These are phyloP conservation scores for Salvelinus fontinalis DNA, from an alignment of 2,113 vertebrate species.

Conservation along the genomic window DNA sequence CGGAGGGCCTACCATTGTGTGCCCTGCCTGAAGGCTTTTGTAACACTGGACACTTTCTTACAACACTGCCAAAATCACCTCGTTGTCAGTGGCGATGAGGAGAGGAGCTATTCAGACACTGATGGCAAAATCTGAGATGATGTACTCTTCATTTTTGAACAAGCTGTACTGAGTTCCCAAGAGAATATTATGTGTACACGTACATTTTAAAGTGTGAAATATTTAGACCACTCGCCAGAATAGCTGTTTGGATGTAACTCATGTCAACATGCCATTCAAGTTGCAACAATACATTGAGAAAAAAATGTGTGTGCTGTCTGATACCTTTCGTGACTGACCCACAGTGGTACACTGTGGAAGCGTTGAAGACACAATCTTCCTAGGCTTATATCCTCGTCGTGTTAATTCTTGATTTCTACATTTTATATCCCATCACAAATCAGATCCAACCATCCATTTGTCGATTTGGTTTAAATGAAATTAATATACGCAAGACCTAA, in stretches of 20 bases:
- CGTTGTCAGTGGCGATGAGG: conserved; percentile 49
- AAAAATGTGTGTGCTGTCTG: neutral
- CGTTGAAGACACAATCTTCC: no score
- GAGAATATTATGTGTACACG: neutral
- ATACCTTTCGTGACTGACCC: no score
- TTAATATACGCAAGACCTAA: no score
- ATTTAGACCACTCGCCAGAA: neutral
- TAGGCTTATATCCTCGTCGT: no score
- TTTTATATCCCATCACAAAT: no score
- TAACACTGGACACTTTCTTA: conserved; percentile 63
- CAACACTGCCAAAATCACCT: conserved; percentile 75
- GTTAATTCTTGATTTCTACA: no score
- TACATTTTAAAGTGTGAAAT: neutral
- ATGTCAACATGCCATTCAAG: neutral
- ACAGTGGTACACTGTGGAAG: no score
- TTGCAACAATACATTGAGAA: neutral
- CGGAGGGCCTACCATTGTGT: conserved; percentile 71
- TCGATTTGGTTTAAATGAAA: no score
- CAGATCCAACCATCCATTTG: no score
- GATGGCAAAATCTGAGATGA: neutral
- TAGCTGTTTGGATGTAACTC: neutral
- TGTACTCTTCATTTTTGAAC: no score
- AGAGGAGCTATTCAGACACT: conserved; percentile 30
- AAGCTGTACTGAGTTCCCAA: conserved; percentile 20
- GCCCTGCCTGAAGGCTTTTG: conserved; percentile 71